These are phyloP conservation scores for Conistra vaccinii DNA, from an alignment of 2,888 invertebrate genomes.

Conservation along the genomic window DNA sequence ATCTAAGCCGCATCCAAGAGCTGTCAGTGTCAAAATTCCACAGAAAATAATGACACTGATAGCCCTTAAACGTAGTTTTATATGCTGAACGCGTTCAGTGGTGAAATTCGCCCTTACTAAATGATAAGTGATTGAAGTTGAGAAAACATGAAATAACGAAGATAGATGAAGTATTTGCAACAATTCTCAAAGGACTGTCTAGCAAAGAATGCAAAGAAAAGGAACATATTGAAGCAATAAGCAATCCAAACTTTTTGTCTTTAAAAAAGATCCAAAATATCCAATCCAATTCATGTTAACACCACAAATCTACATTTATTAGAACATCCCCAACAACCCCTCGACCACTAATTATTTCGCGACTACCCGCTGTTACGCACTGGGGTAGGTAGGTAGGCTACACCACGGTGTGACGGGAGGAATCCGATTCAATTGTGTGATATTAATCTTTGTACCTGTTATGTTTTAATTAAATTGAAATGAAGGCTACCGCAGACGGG, in stretches of 20 bases:
- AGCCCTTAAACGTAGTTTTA: no score
- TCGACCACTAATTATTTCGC: conserved; percentile 56
- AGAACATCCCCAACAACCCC: conserved; percentile 24
- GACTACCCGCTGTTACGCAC: conserved; percentile 44
- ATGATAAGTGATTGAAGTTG: no score
- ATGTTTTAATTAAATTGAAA: conserved; percentile 41
- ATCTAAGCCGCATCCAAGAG: no score
- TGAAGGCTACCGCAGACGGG: not conserved
- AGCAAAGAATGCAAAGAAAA: not conserved
- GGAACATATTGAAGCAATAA: not conserved
- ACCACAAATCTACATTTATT: conserved; percentile 28
- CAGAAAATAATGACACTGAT: no score
- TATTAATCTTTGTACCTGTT: conserved; percentile 53
- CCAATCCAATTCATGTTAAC: not conserved
- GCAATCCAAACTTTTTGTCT: not conserved
- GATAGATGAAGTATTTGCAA: not conserved
- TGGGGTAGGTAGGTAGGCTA: conserved; percentile 15
- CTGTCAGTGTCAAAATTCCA: no score
- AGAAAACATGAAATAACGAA: no score
- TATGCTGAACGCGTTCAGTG: no score
- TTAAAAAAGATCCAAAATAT: not conserved
- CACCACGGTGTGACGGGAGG: conserved; percentile 25
- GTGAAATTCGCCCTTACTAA: no score
- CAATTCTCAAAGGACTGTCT: not conserved
- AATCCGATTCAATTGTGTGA: conserved; percentile 32